Base-by-base conservation (phyloP, 2,113 vertebrate species). In the Python bivittatus region DNA sequence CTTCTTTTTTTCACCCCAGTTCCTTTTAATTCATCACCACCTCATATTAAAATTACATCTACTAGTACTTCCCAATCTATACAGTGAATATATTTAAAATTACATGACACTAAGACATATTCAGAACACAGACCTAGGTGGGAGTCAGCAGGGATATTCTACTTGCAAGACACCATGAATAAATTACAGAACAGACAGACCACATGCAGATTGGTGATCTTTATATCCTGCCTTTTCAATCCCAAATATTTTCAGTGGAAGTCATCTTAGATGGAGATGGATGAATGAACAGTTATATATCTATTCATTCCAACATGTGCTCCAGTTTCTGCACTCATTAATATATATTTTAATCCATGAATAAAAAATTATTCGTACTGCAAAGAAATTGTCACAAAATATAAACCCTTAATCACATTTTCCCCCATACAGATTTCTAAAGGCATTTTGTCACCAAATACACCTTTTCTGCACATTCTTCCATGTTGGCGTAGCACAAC, bases 71-170 rank as follows among this genome's bases (percentile, higher is more conserved):
- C 91, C 86, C 53, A 79, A 15, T 48, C 52, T n/a, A 48, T n/a
- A 52, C 86, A 83, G 33, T 88, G 58, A 57, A 88, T 92, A 79
- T n/a, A 44, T 79, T 88, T 57, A 25, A 88, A 88, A 92, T 60
- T 58, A 13, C 85, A 88, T 17, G 11, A 27, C 48, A 88, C 20
- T 38, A 56, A 72, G 42, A 44, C 23, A 17, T 79, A 68, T 72
- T 85, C 23, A 15, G n/a, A 91, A 33, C 57, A 64, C 17, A 85
- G 57, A 52, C 11, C 42, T 64, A 33, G 38, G 2, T 64, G 42
- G 8, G 72, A 15, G 12, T 44, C 79, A 11, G n/a, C 29, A 54
- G 27, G 23, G 17, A 23, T 23, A 23, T 29, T 27, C 38, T 88
- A 23, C 38, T 64, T 25, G 27, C 15, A 25, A 88, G 58, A 61